Conservation (phyloP, 2,888 invertebrate species). For the Lysandra bellargus region DNA sequence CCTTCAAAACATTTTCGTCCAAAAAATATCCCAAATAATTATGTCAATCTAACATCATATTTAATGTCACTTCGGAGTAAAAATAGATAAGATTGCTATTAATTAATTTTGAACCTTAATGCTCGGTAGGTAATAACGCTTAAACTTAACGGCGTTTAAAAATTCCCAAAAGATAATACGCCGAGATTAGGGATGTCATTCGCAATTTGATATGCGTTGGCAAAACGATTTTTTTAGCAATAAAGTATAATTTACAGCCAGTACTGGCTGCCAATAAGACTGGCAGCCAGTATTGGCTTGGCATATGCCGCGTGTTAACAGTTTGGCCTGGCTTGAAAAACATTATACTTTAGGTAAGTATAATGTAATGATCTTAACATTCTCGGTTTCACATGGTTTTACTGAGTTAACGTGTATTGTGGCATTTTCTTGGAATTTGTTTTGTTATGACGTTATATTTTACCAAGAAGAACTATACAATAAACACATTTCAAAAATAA, state of each 20-base stretch:
- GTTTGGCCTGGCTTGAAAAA: too few species aligned
- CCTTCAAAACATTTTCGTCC: neutral
- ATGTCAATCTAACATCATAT: slow-evolving; percentile 20
- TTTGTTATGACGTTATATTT: too few species aligned
- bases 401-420: neutral
- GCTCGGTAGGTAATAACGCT: neutral
- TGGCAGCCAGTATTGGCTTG: too few species aligned
- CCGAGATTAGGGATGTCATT: slow-evolving; percentile 20
- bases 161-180: neutral
- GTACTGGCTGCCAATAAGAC: too few species aligned
- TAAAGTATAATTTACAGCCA: neutral
- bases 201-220: slow-evolving; percentile 26
- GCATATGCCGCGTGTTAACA: too few species aligned
- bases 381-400: neutral
- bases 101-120: neutral
- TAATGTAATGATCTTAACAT: too few species aligned
- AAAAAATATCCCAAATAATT: slow-evolving; percentile 14
- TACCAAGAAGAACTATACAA: too few species aligned
- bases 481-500: too few species aligned
- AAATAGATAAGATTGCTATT: neutral
- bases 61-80: neutral
- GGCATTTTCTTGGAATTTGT: neutral
- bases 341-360: too few species aligned
- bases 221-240: slow-evolving; percentile 14
- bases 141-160: neutral